Evolutionary conservation across 2,113 vertebrate genomes (phyloP), one percentile per base, ranked within the genome.

Genomic region (Litocranius walleri): DNA sequence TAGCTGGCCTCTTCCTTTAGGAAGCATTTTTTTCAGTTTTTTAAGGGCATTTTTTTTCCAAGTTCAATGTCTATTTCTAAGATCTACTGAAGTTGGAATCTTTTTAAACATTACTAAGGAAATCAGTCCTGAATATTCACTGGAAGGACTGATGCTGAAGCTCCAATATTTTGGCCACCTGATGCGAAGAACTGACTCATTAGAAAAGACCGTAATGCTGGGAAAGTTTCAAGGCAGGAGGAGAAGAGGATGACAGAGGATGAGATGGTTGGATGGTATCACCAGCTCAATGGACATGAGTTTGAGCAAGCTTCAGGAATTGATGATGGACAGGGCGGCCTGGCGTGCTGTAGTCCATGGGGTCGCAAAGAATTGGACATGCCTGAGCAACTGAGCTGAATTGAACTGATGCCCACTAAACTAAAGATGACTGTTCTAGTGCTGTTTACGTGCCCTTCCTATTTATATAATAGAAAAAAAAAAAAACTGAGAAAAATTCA

Each of bases 11-110:
- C 21, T 92, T 64, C 33, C 5, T 90, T 90, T 48, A 45, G n/a
- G 33, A 48, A 74, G 2, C 15, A 43, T 87, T 92, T 89, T 74
- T 30, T 96, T 14, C 5, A 54, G 3, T 45, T 86, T 95, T 33
- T 94, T 88, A 25, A 83, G 4, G n/a, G 52, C 71, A 25, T 48
- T 95, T 91, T 96, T 61, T 57, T 96, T 90, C 5, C 16, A 78
- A 71, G 4, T 67, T 77, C 43, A 77, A 2, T 59, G 4, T 90
- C 33, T 88, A 14, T 94, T 27, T 91, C 78, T 85, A 19, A 94
- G 3, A 95, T 59, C 1, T 95, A 54, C 16, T 74, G n/a, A 93
- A 94, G 13, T 12, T 96, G 33, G 2, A 59, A 64, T 80, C 1
- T 88, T 86, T 33, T 78, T 88, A 91, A 16, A 61, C 17, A 78